Evolutionary conservation across 1,140 invertebrate species (phyloP), one percentile per base, ranked within the genome.

Genomic region (Anoplophora glabripennis): DNA sequence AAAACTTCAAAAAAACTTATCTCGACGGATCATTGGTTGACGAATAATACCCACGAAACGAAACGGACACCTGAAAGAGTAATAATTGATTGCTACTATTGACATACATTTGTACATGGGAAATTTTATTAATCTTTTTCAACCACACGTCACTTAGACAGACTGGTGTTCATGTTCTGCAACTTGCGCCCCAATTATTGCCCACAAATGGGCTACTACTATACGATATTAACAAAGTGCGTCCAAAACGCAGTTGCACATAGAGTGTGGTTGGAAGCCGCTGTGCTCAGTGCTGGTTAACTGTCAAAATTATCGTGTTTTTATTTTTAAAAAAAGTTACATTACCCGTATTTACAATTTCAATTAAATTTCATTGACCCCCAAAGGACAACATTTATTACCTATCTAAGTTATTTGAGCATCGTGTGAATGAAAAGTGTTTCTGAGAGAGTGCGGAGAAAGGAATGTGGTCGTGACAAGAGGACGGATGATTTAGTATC

Each of bases 201-300:
- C 62, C 62, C 62, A 59, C 38, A 64, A 64, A 53, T 53, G 57
- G 61, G 58, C 61, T 66, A 66, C 64, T 57, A 58, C 56, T 57
- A 53, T 37, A 61, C 34, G 40, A 56, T 56, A 28, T 58, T 62
- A 67, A 67, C 65, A 67, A 67, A 63, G 65, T 67, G 65, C 60
- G 48, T 44, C 54, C 53, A 45, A 52, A 53, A 57, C 59, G 62
- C 65, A 67, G 65, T 66, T 66, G 65, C 65, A 64, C 47, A 53
- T 66, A 57, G 46, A 48, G 42, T 55, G 56, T 62, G 62, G 48
- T 65, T 69, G 67, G 65, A 69, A 69, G 65, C 67, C 62, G 62
- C 67, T 54, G 61, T 68, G 64, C 58, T 63, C 53, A 57, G 35
- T 52, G 52, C 53, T 52, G 47, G 41, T 65, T 58, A 60, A 46